A percentile compares a stretch with the other conserved stretches of the same genome.
phyloP scores from a whole-genome alignment of 2,113 vertebrate genomes.

The Zootoca vivipara region DNA sequence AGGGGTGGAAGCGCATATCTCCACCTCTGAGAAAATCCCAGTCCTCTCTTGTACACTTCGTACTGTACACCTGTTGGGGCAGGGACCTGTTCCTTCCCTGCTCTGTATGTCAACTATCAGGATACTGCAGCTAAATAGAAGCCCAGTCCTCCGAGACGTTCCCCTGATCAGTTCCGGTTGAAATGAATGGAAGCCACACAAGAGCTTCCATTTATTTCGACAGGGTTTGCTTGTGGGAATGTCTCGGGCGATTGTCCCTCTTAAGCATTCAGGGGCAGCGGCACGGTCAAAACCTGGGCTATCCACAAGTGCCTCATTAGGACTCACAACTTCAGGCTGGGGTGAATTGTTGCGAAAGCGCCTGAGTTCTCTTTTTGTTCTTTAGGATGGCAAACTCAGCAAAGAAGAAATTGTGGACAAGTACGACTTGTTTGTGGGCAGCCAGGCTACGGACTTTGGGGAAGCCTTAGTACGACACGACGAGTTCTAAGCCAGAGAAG shows the following conservation, averaged over 20 bases:
- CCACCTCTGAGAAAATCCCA: not conserved
- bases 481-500: slow-evolving; percentile 80
- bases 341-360: not conserved
- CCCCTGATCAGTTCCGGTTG: not conserved
- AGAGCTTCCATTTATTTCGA: too few relatives aligned
- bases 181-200: too few relatives aligned
- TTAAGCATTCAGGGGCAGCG: not conserved
- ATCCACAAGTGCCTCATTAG: not conserved
- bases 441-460: slow-evolving; percentile 93
- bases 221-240: not conserved
- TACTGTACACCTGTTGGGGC: too few relatives aligned
- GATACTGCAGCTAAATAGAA: not conserved
- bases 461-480: slow-evolving; percentile 90
- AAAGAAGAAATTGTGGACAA: slow-evolving; percentile 89
- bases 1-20: too few relatives aligned
- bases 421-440: slow-evolving; percentile 92
- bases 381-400: slow-evolving; percentile 88
- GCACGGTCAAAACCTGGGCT: too few relatives aligned
- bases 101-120: too few relatives aligned
- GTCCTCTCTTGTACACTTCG: not conserved
- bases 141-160: not conserved
- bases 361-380: not conserved
- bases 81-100: not conserved
- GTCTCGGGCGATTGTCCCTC: not conserved
- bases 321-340: not conserved